These are phyloP conservation scores for Strigamia crassipes DNA, from an alignment of 2,888 invertebrate genomes.

Conservation along the genomic window DNA sequence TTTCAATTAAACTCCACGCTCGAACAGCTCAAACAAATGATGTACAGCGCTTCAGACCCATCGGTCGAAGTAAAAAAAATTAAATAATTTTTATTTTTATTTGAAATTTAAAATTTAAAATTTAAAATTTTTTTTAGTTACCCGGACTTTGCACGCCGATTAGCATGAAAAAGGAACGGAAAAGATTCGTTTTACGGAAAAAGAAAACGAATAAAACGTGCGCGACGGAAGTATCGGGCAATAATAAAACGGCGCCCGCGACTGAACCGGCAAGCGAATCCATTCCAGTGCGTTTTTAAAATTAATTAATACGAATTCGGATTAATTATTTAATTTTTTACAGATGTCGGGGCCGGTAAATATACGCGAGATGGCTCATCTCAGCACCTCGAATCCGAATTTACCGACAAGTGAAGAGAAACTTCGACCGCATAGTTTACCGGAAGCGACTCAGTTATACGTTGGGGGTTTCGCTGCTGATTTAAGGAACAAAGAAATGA, in stretches of 20 bases:
- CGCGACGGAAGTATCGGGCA: conserved; percentile 15
- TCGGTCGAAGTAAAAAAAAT: conserved; percentile 49
- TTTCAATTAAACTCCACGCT: conserved; percentile 70
- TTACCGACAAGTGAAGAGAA: conserved; percentile 54
- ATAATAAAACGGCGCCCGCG: not conserved
- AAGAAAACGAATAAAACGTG: conserved; percentile 50
- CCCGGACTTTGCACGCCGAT: conserved; percentile 49
- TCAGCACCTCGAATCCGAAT: conserved; percentile 59
- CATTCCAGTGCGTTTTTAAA: not conserved
- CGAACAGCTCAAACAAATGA: conserved; percentile 62
- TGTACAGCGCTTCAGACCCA: conserved; percentile 51
- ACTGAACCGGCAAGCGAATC: not conserved
- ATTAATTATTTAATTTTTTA: not conserved
- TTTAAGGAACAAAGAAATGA: conserved; percentile 57
- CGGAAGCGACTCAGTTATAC: conserved; percentile 52
- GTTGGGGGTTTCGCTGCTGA: conserved; percentile 51
- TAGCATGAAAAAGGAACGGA: conserved; percentile 68
- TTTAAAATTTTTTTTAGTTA: conserved; percentile 48
- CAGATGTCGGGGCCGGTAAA: conserved; percentile 36
- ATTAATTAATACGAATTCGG: not conserved
- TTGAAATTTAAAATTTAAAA: not conserved
- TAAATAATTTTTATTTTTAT: not conserved
- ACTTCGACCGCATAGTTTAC: conserved; percentile 53
- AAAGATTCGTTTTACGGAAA: conserved; percentile 67
- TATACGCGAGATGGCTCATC: conserved; percentile 50